Conservation (phyloP, 1,140 invertebrate genomes). For the Aethina tumida region DNA sequence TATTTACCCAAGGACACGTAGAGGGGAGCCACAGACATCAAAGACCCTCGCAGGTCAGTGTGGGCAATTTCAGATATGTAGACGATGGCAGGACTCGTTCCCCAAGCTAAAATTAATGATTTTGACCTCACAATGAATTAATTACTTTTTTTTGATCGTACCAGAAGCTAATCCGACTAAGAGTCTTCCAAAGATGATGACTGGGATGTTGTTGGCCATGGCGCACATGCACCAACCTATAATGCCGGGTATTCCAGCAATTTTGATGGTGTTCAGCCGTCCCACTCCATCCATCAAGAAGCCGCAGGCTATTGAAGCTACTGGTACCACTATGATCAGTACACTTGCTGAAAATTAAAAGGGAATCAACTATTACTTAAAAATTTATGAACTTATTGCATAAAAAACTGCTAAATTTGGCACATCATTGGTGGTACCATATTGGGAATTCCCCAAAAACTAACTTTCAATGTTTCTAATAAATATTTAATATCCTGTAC, state of each 20-base stretch:
- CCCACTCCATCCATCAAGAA: conserved; percentile 53
- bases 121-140: conserved; percentile 4
- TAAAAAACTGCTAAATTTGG: background rate
- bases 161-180: conserved; percentile 48
- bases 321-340: conserved; percentile 42
- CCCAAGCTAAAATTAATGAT: conserved; percentile 35
- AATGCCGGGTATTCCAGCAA: conserved; percentile 48
- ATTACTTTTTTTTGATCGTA: conserved; percentile 17
- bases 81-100: conserved; percentile 47
- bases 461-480: background rate
- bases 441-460: background rate
- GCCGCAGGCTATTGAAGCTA: conserved; percentile 44
- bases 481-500: background rate
- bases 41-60: conserved; percentile 44
- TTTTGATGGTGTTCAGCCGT: conserved; percentile 48
- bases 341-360: conserved; percentile 41
- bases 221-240: conserved; percentile 54
- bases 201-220: conserved; percentile 35
- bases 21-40: conserved; percentile 27
- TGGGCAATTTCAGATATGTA: conserved; percentile 51
- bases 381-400: background rate
- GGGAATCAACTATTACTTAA: conserved; percentile 6
- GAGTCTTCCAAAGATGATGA: conserved; percentile 51
- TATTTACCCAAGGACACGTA: conserved; percentile 22
- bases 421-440: background rate